These are phyloP conservation scores for Vireo griseus DNA, from an alignment of 2,797 vertebrate genomes.

Conservation along the genomic window DNA sequence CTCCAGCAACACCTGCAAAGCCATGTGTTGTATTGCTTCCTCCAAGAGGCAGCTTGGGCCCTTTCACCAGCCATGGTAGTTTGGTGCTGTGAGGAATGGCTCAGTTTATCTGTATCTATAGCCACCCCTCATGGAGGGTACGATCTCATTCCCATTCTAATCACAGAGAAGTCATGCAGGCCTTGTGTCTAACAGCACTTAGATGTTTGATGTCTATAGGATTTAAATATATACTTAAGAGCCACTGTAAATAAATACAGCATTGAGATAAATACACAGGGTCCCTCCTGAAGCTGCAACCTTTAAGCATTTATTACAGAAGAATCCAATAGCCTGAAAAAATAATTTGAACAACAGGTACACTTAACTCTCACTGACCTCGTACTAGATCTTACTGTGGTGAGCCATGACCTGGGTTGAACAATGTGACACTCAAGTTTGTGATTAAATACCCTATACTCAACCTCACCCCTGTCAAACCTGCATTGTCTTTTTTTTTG, in stretches of 20 bases:
- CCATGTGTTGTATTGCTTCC: too few relatives aligned
- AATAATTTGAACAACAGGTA: neutral
- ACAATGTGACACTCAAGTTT: neutral
- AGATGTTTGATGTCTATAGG: neutral
- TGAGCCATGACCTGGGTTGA: neutral
- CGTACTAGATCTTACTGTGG: neutral
- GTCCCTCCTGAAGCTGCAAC: neutral
- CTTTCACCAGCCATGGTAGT: neutral
- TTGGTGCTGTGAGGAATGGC: neutral
- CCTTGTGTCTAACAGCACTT: neutral
- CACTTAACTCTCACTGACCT: neutral
- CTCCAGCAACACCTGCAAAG: neutral
- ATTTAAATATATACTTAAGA: neutral
- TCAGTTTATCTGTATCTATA: neutral
- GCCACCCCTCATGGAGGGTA: neutral
- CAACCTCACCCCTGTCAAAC: neutral
- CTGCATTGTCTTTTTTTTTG: neutral
- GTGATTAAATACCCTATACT: neutral
- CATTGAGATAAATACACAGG: neutral
- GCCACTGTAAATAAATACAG: neutral
- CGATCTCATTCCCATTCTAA: neutral
- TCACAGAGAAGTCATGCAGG: neutral
- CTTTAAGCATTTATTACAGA: neutral
- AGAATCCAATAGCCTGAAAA: neutral
- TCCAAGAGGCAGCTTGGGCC: neutral